Evolutionary conservation across 1,140 invertebrate genomes (phyloP).

Genomic region (Zaprionus africanus): DNA sequence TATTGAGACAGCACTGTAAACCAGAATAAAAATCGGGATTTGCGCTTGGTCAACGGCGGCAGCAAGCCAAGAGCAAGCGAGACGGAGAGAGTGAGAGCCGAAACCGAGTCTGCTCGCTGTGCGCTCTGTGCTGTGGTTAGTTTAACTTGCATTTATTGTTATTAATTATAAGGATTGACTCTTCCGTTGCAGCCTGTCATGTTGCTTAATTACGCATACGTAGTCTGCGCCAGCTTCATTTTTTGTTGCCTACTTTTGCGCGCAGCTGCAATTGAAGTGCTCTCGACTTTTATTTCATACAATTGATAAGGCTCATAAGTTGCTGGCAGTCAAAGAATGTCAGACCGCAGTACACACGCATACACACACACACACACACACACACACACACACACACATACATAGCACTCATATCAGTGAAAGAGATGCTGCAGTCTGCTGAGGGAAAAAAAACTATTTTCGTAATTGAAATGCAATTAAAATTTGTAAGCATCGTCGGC

Average conservation of each 20-base stretch:
- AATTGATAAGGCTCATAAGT: constrained; percentile 63
- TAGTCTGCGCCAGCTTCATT: constrained; percentile 2
- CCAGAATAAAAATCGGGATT: constrained; percentile 70
- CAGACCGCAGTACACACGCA: constrained; percentile 50
- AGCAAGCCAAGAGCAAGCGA: constrained; percentile 32
- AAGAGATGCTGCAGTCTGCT: background rate
- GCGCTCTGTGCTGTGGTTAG: constrained; percentile 56
- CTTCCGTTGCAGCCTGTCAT: constrained; percentile 20
- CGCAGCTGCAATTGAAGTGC: constrained; percentile 25
- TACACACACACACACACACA: background rate
- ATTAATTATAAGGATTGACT: constrained; percentile 47
- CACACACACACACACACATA: background rate
- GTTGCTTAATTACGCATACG: constrained; percentile 65
- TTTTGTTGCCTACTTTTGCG: constrained; percentile 30
- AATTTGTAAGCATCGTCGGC: constrained; percentile 66
- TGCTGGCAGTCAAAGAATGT: constrained; percentile 18
- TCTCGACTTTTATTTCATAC: constrained; percentile 15
- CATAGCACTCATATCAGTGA: background rate
- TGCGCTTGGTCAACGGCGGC: constrained; percentile 53
- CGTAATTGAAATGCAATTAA: constrained; percentile 81
- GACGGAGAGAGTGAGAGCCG: background rate
- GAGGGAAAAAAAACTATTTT: constrained; percentile 56
- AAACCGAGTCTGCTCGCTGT: constrained; percentile 1
- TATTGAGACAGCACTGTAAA: constrained; percentile 73
- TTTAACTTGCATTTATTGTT: constrained; percentile 56